A percentile compares a stretch with the other conserved stretches of the same genome.
Evolutionary conservation across 2,888 invertebrate species (phyloP).

Genomic region (Melinaea marsaeus): DNA sequence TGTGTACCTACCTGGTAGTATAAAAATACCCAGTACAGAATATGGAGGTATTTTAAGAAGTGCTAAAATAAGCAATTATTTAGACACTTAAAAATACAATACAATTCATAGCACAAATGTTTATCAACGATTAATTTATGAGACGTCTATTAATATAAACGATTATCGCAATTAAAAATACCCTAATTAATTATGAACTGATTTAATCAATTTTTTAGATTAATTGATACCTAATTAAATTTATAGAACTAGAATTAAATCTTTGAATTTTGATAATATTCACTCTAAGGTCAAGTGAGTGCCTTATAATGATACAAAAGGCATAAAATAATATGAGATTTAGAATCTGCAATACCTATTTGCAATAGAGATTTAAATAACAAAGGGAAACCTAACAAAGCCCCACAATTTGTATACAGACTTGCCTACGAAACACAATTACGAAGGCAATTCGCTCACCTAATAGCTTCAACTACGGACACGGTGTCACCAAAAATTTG

Average conservation of each 20-base stretch:
- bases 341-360: conserved; percentile 36
- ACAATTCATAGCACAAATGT: neutral
- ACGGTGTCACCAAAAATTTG: conserved; percentile 73
- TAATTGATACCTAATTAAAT: neutral
- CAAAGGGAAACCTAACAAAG: conserved; percentile 60
- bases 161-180: neutral
- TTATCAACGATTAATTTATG: too few relatives aligned
- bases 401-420: conserved; percentile 57
- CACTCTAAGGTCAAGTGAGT: too few relatives aligned
- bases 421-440: conserved; percentile 75
- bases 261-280: too few relatives aligned
- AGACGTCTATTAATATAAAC: neutral
- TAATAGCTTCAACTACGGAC: conserved; percentile 63
- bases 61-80: too few relatives aligned
- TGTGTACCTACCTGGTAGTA: too few relatives aligned
- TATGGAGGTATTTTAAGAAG: too few relatives aligned
- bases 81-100: neutral
- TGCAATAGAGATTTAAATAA: conserved; percentile 53
- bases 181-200: neutral
- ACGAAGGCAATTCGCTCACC: conserved; percentile 68
- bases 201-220: neutral
- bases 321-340: conserved; percentile 6
- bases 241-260: neutral
- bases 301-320: neutral
- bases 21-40: too few relatives aligned